Percentiles rank a stretch among this genome's conserved stretches.
phyloP scores from a whole-genome alignment of 2,888 invertebrate genomes.

The Panopea generosa region DNA sequence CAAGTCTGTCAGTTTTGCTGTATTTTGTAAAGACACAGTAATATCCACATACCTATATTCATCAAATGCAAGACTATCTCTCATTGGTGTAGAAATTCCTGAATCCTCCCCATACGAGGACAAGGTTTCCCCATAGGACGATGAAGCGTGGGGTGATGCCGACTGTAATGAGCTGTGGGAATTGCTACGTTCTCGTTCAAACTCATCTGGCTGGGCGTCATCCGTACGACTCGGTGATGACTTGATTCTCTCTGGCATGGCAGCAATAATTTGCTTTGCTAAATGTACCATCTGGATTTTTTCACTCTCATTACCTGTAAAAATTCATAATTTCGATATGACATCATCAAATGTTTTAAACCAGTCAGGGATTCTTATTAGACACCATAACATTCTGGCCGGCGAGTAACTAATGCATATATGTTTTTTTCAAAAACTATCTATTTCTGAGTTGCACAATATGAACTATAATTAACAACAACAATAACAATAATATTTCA shows the following conservation, averaged over 20 bases:
- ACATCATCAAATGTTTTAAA: too few relatives aligned
- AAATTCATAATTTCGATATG: slow-evolving; percentile 5
- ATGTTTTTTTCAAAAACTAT: too few relatives aligned
- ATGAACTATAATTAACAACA: too few relatives aligned
- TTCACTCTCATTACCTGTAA: slow-evolving; percentile 61
- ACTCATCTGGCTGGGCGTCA: slow-evolving; percentile 62
- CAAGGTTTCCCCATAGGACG: slow-evolving; percentile 82
- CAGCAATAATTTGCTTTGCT: slow-evolving; percentile 99
- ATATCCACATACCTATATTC: slow-evolving; percentile 77
- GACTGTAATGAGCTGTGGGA: slow-evolving; percentile 89
- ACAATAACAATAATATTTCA: too few relatives aligned
- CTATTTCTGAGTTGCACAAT: too few relatives aligned
- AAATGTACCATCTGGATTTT: slow-evolving; percentile 88
- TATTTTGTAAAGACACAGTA: too few relatives aligned
- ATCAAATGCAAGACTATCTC: slow-evolving; percentile 82
- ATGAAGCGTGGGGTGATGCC: slow-evolving; percentile 75
- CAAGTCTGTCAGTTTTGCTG: too few relatives aligned
- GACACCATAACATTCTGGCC: too few relatives aligned
- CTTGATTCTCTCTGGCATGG: slow-evolving; percentile 99
- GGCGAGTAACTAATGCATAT: too few relatives aligned
- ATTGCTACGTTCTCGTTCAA: slow-evolving; percentile 88
- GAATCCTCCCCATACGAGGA: slow-evolving; percentile 79
- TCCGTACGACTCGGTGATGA: slow-evolving; percentile 86
- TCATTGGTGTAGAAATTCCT: slow-evolving; percentile 84
- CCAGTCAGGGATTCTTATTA: too few relatives aligned